Evolutionary conservation across 2,113 vertebrate species (phyloP).

Genomic region (Vulpes lagopus): DNA sequence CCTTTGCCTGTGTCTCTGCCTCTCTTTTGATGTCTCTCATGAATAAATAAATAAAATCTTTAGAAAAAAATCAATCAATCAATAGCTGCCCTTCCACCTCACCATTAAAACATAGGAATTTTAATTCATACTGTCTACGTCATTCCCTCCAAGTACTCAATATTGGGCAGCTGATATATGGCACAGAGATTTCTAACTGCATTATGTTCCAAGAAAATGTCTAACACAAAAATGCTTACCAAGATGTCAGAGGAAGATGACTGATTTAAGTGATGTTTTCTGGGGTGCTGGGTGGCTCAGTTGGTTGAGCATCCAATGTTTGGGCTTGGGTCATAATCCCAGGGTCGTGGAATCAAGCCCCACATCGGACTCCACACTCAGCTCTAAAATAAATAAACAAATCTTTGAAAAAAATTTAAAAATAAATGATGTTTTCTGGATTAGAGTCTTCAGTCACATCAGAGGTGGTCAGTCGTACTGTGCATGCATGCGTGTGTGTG

Average conservation of each 20-base stretch:
- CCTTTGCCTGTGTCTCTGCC: no score
- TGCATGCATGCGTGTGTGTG: neutral
- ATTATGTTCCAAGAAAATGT: neutral
- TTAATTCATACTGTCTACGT: conserved; percentile 50
- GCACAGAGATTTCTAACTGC: neutral
- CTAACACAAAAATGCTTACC: conserved; percentile 66
- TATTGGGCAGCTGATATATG: conserved; percentile 27
- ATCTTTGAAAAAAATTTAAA: neutral
- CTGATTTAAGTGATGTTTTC: conserved; percentile 53
- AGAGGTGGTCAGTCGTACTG: conserved; percentile 31
- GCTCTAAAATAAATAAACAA: neutral
- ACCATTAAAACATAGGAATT: neutral
- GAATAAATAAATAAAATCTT: no score
- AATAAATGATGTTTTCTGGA: neutral
- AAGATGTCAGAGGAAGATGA: neutral
- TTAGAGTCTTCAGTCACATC: conserved; percentile 39
- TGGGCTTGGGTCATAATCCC: neutral
- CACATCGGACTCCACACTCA: neutral
- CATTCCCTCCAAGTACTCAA: neutral
- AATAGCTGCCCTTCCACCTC: conserved; percentile 27
- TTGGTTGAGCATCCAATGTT: neutral
- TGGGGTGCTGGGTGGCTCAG: neutral
- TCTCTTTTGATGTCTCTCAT: no score
- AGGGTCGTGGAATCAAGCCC: neutral
- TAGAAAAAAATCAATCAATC: neutral